Evolutionary conservation across 2,888 invertebrate species (phyloP).

Genomic region (Gisinianus flammeolus): DNA sequence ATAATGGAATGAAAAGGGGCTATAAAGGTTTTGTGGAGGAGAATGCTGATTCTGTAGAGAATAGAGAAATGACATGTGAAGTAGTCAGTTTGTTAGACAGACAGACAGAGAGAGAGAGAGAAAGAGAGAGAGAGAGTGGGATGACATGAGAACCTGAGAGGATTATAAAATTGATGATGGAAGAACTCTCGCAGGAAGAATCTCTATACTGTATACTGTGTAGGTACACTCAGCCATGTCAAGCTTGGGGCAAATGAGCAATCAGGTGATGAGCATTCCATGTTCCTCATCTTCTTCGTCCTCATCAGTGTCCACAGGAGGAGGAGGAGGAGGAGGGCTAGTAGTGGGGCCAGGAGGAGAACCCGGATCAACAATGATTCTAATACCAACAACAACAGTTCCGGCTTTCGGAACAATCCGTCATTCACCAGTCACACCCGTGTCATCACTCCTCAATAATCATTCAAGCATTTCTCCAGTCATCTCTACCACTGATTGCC

Average conservation of each 20-base stretch:
- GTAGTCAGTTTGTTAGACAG: too few species aligned
- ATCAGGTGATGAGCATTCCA: slow-evolving; percentile 35
- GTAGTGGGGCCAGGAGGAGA: neutral
- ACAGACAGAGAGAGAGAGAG: too few species aligned
- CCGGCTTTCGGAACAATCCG: neutral
- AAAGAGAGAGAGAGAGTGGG: neutral
- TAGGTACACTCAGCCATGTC: slow-evolving; percentile 32
- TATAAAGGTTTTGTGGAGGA: too few species aligned
- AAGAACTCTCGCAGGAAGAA: neutral
- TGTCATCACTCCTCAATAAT: slow-evolving; percentile 10
- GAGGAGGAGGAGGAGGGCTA: neutral
- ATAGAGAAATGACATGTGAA: neutral
- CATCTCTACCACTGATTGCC: slow-evolving; percentile 57
- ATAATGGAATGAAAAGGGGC: too few species aligned
- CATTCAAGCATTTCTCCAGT: slow-evolving; percentile 17
- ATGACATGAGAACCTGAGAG: neutral
- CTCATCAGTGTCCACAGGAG: slow-evolving; percentile 9
- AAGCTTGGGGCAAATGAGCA: slow-evolving; percentile 42
- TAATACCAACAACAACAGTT: neutral
- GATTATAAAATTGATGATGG: slow-evolving; percentile 18
- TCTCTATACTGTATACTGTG: neutral
- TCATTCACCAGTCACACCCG: slow-evolving; percentile 20
- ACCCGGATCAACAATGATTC: slow-evolving; percentile 8
- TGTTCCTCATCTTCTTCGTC: neutral
- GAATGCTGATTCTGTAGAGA: neutral